Percentiles rank a stretch among this genome's conserved stretches.
Evolutionary conservation across 2,888 invertebrate species (phyloP).

Genomic region (Eumacrocentrus americanus): DNA sequence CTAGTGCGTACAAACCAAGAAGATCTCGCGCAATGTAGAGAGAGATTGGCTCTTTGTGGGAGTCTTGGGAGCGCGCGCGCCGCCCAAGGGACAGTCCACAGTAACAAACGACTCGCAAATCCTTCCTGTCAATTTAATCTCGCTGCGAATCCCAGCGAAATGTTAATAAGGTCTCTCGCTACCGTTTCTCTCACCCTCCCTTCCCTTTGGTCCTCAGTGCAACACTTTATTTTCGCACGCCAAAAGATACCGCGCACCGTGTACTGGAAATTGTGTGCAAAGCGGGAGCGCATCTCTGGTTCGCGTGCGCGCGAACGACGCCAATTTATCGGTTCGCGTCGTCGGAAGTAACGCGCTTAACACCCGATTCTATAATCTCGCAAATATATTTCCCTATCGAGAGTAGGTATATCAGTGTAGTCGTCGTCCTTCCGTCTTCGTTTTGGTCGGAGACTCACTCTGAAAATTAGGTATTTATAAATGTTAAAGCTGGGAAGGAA

Average conservation of each 20-base stretch:
- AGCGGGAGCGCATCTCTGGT: slow-evolving; percentile 33
- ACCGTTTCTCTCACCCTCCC: slow-evolving; percentile 37
- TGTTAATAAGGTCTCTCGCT: slow-evolving; percentile 60
- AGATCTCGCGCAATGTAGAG: slow-evolving; percentile 22
- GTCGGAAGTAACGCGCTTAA: slow-evolving; percentile 20
- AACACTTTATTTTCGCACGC: slow-evolving; percentile 48
- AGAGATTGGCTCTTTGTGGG: slow-evolving; percentile 30
- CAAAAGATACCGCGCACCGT: slow-evolving; percentile 37
- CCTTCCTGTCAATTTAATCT: slow-evolving; percentile 62
- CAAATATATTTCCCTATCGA: slow-evolving; percentile 16
- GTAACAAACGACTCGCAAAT: slow-evolving; percentile 62
- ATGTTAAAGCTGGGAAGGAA: no score
- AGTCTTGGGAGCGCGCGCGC: slow-evolving; percentile 33
- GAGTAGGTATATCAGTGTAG: no score
- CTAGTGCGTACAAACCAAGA: slow-evolving; percentile 17
- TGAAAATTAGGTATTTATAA: no score
- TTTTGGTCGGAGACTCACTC: no score
- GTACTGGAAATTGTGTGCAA: slow-evolving; percentile 39
- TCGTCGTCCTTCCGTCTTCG: no score
- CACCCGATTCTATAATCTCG: slow-evolving; percentile 9
- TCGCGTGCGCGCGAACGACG: slow-evolving; percentile 18
- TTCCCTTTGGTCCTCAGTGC: slow-evolving; percentile 17
- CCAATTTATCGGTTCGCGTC: slow-evolving; percentile 22
- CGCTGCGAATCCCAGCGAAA: slow-evolving; percentile 60
- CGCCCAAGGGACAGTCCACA: slow-evolving; percentile 33